Base-by-base conservation (phyloP, 2,113 vertebrate species). In the Trachemys scripta region DNA sequence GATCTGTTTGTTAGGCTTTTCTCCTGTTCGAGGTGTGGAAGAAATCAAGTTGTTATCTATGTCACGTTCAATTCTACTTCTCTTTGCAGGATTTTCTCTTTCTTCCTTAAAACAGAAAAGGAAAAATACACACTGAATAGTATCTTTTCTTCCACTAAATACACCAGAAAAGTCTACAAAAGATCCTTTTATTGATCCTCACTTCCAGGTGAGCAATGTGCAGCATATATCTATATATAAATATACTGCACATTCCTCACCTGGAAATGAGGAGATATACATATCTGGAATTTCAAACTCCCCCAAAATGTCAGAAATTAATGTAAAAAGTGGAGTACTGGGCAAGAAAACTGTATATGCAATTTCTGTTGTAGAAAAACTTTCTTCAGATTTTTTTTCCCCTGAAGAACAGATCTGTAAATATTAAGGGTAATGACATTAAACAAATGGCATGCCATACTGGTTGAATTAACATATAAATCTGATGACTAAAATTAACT, bases 1-100 rank as follows among this genome's bases (percentile, higher is more conserved):
- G 89, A 99, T 97, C 94, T 98, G 98, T 93, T 98, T 99, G 82
- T 98, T 98, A 62, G 99, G 98, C 93, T 98, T 98, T 85, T 99
- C 98, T 94, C 98, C 98, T 12, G 98, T 90, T n/a, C 98, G 98
- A 53, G 99, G 98, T 10, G 99, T 99, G 92, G 99, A 99, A 88
- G 99, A 98, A 95, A 99, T 99, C 97, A 99, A 94, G 98, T 98
- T 99, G 97, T 99, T 99, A 93, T 99, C 99, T 81, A 99, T 98
- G 85, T 99, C 99, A 89, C 98, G 99, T 87, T 99, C 99, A 95
- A 99, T 97, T 80, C 99, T 98, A 94, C 99, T 99, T 97, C 98
- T 99, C 97, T 99, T 99, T 20, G 98, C 98, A 96, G 99, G 99
- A 96, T 98, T 99, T 98, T 99, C 99, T 97, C 98, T 98, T 98